Percentiles rank a stretch among this genome's conserved stretches.
Conservation (phyloP, 2,113 vertebrate species). For the Asarcornis scutulata region DNA sequence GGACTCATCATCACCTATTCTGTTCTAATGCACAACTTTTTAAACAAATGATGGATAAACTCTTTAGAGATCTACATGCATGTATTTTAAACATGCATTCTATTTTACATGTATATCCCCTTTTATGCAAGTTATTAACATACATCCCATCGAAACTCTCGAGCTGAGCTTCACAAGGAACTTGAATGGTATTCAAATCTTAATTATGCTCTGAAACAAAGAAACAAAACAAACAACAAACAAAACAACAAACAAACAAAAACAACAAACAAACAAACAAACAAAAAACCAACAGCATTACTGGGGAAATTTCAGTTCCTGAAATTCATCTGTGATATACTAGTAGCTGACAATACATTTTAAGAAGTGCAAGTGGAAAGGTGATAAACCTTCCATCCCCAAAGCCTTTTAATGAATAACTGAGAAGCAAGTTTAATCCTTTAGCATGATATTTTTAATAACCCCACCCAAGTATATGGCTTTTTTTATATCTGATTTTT, state of each 20-base stretch:
- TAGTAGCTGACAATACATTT: not conserved
- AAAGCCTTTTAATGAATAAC: not conserved
- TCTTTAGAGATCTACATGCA: not conserved
- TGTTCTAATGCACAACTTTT: not conserved
- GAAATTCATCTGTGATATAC: not conserved
- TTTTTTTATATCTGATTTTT: not conserved
- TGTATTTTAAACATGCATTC: not conserved
- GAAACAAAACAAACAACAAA: not conserved
- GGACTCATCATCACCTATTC: not conserved
- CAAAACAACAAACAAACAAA: no score
- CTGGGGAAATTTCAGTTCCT: not conserved
- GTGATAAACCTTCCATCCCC: not conserved
- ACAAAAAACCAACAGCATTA: not conserved
- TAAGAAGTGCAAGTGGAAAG: not conserved
- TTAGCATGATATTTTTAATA: not conserved
- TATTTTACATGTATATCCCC: not conserved
- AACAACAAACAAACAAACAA: no score
- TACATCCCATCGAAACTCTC: not conserved
- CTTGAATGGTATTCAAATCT: not conserved
- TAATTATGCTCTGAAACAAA: not conserved
- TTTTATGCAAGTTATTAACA: not conserved
- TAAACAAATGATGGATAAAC: not conserved
- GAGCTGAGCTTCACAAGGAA: not conserved
- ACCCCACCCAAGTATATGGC: not conserved
- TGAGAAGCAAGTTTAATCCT: not conserved